Base-by-base conservation (phyloP, 2,797 vertebrate species). In the Catamblyrhynchus diadema region DNA sequence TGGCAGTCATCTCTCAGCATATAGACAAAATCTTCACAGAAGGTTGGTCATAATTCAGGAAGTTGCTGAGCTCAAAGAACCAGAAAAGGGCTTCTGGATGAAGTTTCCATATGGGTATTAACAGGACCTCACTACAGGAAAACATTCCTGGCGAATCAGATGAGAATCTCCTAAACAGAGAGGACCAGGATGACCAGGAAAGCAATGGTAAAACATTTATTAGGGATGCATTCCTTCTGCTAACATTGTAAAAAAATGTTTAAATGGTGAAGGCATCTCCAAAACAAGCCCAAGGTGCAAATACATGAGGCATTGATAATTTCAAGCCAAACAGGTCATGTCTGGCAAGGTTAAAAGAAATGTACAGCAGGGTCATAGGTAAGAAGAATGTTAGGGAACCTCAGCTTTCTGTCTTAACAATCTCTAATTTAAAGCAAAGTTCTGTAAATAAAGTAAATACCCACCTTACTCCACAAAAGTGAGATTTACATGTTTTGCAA, bases 401-500 rank as follows among this genome's bases (percentile, higher is more conserved):
- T 75, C 66, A 91, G 48, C 28, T 75, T 75, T 47, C 23, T 67
- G 50, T 33, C 12, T 37, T 51, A 66, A 70, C 2, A 3, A 66
- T 10, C 14, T 90, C 48, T 77, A 92, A 93, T 69, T 86, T 91
- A 93, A 84, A 81, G 35, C 7, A 73, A 71, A 79, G 44, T 66
- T 92, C 73, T 87, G 27, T n/a, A n/a, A n/a, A n/a, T n/a, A n/a
- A n/a, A n/a, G 72, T 54, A 56, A 93, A 88, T 27, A 81, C 28
- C 39, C 54, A 62, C 32, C 42, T 30, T 45, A 69, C 19, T 66
- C 53, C 75, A 91, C 56, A 83, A 56, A 92, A 94, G 18, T 70
- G 80, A 84, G n/a, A 74, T 95, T 89, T 81, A 83, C 24, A 51
- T 81, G 41, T 72, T 83, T 88, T 90, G 57, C 61, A 93, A 93